A percentile compares a stretch with the other conserved stretches of the same genome.
Evolutionary conservation across 2,888 invertebrate species (phyloP).

Genomic region (Chorisops tibialis): DNA sequence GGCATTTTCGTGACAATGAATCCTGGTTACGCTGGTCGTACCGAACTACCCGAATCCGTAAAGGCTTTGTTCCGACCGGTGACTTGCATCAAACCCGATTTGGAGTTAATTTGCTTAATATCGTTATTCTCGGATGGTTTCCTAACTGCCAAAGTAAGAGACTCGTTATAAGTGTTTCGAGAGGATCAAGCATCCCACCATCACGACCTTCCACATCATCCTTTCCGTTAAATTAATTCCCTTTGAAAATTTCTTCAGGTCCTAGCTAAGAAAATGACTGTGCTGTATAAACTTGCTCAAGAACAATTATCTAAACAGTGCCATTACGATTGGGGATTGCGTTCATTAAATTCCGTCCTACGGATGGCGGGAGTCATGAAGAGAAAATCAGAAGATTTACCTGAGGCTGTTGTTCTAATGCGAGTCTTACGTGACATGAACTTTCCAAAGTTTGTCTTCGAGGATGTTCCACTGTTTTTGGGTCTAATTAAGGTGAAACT

Average conservation of each 20-base stretch:
- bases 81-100: slow-evolving; percentile 86
- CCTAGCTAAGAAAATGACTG: slow-evolving; percentile 91
- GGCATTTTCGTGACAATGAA: slow-evolving; percentile 96
- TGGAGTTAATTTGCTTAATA: slow-evolving; percentile 88
- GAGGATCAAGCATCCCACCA: not conserved
- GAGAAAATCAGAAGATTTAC: slow-evolving; percentile 70
- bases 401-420: slow-evolving; percentile 87
- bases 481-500: slow-evolving; percentile 67
- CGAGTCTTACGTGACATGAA: slow-evolving; percentile 90
- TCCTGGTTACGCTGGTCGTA: slow-evolving; percentile 88
- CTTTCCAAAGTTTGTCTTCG: slow-evolving; percentile 87
- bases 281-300: slow-evolving; percentile 78
- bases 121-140: slow-evolving; percentile 92
- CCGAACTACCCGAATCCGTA: slow-evolving; percentile 87
- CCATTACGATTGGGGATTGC: slow-evolving; percentile 91
- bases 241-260: slow-evolving; percentile 49
- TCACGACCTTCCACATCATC: not conserved
- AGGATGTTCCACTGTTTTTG: slow-evolving; percentile 85
- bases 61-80: slow-evolving; percentile 90
- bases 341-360: slow-evolving; percentile 86
- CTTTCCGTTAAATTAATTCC: not conserved
- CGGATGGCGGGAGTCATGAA: slow-evolving; percentile 89
- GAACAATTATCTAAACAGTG: slow-evolving; percentile 89
- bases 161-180: slow-evolving; percentile 6
- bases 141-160: slow-evolving; percentile 72